phyloP scores from a whole-genome alignment of 1,140 invertebrate genomes.

The Temnothorax nylanderi region DNA sequence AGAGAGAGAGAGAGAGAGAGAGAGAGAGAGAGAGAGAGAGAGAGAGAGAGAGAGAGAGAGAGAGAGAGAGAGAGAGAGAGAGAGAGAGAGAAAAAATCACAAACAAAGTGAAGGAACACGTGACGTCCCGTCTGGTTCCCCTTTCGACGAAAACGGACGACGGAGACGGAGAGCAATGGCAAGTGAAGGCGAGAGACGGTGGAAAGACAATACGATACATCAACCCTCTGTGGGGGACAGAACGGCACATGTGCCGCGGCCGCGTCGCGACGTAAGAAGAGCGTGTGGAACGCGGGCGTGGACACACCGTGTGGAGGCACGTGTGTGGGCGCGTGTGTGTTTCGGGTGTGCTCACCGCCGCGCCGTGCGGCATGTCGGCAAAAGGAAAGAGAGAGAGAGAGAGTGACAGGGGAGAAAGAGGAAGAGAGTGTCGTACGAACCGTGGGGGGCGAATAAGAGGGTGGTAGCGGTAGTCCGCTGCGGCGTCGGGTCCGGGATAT shows the following conservation, averaged over 20 bases:
- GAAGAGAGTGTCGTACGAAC: constrained; percentile 64
- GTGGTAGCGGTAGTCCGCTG: constrained; percentile 74
- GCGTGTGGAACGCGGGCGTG: constrained; percentile 41
- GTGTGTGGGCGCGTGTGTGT: constrained; percentile 37
- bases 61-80: neutral
- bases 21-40: neutral
- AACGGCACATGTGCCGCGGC: constrained; percentile 68
- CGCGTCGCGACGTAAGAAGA: constrained; percentile 67
- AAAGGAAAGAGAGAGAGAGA: constrained; percentile 1
- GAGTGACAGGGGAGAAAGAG: constrained; percentile 36
- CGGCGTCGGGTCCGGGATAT: constrained; percentile 79
- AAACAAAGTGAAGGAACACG: constrained; percentile 71
- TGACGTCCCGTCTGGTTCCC: constrained; percentile 59
- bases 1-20: too few relatives aligned
- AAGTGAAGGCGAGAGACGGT: neutral
- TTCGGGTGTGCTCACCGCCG: neutral
- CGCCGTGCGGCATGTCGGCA: neutral
- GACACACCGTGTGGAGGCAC: constrained; percentile 38
- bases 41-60: neutral
- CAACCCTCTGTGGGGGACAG: constrained; percentile 9
- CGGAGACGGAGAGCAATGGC: neutral
- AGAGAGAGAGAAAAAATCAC: constrained; percentile 61
- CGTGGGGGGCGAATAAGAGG: constrained; percentile 76
- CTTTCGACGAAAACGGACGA: constrained; percentile 37
- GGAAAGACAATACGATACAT: neutral